phyloP scores from a whole-genome alignment of 2,888 invertebrate genomes.

The Apamea anceps region DNA sequence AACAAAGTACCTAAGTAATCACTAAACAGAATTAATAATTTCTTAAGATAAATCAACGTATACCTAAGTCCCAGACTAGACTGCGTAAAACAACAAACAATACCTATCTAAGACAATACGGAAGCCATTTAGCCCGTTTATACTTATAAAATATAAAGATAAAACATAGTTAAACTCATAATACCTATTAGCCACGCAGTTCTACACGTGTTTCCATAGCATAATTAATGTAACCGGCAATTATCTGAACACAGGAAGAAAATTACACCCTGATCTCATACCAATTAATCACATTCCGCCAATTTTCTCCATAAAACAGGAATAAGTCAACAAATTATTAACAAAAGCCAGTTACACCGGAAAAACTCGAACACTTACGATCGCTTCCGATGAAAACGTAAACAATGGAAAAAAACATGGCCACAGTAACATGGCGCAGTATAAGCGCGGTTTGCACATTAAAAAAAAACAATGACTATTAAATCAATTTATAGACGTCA shows the following conservation, averaged over 20 bases:
- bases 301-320: constrained; percentile 55
- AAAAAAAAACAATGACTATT: constrained; percentile 56
- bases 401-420: constrained; percentile 77
- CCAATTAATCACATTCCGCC: constrained; percentile 51
- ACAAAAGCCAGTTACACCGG: constrained; percentile 77
- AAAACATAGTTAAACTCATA: constrained; percentile 18
- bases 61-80: too few relatives aligned
- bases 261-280: constrained; percentile 36
- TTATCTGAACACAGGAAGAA: constrained; percentile 24
- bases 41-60: neutral
- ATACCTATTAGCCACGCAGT: constrained; percentile 7
- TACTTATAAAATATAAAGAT: constrained; percentile 27
- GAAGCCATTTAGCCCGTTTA: constrained; percentile 29
- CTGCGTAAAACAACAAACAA: neutral
- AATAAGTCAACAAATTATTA: constrained; percentile 63
- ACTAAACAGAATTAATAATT: neutral
- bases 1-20: neutral
- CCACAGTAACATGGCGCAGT: constrained; percentile 41
- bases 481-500: constrained; percentile 52
- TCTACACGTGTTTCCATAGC: constrained; percentile 47
- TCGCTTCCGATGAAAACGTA: constrained; percentile 76
- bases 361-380: constrained; percentile 82
- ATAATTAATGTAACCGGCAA: constrained; percentile 29
- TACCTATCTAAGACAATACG: constrained; percentile 30
- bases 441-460: constrained; percentile 58